These are phyloP conservation scores for Meriones unguiculatus DNA, from an alignment of 2,113 vertebrate species.

Conservation along the genomic window DNA sequence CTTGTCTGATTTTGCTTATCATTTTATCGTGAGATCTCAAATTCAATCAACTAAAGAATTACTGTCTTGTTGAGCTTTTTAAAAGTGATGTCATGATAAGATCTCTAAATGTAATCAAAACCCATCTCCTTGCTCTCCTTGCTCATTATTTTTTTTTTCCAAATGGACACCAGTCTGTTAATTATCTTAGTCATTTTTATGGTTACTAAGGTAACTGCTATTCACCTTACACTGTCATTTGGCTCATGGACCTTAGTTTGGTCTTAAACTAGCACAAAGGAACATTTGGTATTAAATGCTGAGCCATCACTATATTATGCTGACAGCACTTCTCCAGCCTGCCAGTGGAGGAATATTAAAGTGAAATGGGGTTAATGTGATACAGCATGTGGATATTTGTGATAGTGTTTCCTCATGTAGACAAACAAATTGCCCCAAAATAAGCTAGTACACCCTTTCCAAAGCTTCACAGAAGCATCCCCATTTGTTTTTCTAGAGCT, in stretches of 20 bases:
- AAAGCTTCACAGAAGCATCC: not conserved
- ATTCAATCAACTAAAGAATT: not conserved
- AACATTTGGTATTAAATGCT: not conserved
- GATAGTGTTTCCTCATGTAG: not conserved
- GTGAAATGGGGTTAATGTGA: not conserved
- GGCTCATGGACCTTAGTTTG: not conserved
- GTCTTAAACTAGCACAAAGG: not conserved
- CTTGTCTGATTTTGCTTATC: conserved; percentile 18
- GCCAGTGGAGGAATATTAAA: not conserved
- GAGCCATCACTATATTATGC: not conserved
- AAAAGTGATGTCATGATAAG: not conserved
- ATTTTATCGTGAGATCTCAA: not conserved
- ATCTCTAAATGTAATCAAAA: not conserved
- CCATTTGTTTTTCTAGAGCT: no score
- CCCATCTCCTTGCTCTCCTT: not conserved
- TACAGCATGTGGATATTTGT: not conserved
- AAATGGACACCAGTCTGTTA: not conserved
- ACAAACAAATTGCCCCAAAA: not conserved
- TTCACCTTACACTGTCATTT: not conserved
- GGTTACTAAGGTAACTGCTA: not conserved
- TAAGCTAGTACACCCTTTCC: not conserved
- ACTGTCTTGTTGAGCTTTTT: not conserved
- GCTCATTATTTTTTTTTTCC: not conserved
- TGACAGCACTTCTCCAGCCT: not conserved
- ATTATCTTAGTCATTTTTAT: not conserved